phyloP scores from a whole-genome alignment of 2,797 vertebrate genomes.

The Macrochelys suwanniensis region DNA sequence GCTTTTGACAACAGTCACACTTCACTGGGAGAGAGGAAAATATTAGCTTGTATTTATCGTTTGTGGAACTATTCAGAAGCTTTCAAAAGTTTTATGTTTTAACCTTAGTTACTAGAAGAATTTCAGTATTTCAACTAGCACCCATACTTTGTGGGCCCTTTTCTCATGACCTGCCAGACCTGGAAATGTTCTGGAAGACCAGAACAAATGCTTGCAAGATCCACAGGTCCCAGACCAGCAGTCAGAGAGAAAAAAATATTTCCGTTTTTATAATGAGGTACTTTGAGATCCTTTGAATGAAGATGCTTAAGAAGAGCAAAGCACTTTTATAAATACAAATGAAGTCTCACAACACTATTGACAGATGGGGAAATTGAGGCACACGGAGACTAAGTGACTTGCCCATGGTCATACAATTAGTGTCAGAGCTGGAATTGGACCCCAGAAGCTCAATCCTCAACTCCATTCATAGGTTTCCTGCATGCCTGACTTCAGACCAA shows the following conservation, averaged over 20 bases:
- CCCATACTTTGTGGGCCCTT: not conserved
- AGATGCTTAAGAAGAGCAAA: not conserved
- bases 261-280: not conserved
- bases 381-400: not conserved
- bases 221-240: not conserved
- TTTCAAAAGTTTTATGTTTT: not conserved
- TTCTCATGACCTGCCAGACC: not conserved
- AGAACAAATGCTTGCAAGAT: not conserved
- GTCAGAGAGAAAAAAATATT: not conserved
- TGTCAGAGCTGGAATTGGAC: not conserved
- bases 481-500: not conserved
- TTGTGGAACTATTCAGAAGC: not conserved
- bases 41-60: not conserved
- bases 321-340: not conserved
- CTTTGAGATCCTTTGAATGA: not conserved
- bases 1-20: not conserved
- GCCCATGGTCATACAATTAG: not conserved
- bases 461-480: not conserved
- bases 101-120: not conserved
- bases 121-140: not conserved
- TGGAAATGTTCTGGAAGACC: not conserved
- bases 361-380: not conserved
- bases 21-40: not conserved
- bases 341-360: not conserved
- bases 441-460: not conserved